Evolutionary conservation across 2,797 vertebrate genomes (phyloP), one percentile per base, ranked within the genome.

Genomic region (Hippopotamyrus pictus): DNA sequence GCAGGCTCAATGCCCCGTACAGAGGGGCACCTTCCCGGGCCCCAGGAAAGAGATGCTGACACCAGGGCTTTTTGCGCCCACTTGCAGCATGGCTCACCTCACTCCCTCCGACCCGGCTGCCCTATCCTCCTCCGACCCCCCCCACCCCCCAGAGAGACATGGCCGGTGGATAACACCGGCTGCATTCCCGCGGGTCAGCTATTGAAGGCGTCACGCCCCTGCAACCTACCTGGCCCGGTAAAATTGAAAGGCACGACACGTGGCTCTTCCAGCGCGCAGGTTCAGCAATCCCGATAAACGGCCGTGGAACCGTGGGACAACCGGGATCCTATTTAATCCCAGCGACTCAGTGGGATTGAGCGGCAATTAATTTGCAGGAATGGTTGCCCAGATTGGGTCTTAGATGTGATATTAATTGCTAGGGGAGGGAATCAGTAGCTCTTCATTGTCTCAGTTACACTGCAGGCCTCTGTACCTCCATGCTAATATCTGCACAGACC

Each of bases 21-120:
- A 83, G 91, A 89, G 90, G 89, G 91, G 91, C 89, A 92, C 92
- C 92, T 93, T 91, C 89, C 46, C 0, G 73, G 82, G 86, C 91
- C 90, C 91, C 22, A 91, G 90, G 88, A 83, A 91, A 92, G 57
- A 87, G 37, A 76, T 90, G 93, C 94, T 95, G 94, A 95, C 91
- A 88, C 14, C 87, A 90, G 89, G 17, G 29, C 51, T 59, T 91
- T 17, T 90, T 90, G 92, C 89, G 92, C 89, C 84, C 86, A 83
- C 85, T 17, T 83, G 54, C n/a, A 86, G 84, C 86, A 53, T 2
- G 8, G 3, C 19, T 87, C 37, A 46, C 54, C 86, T 62, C n/a
- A 19, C 33, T 37, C 53, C 86, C 33, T 41, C 11, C n/a, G 54
- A 41, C 57, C 53, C 57, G 9, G 19, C 33, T 51, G 51, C 85